Conservation (phyloP, 2,888 invertebrate species). For the Halictus ligatus region DNA sequence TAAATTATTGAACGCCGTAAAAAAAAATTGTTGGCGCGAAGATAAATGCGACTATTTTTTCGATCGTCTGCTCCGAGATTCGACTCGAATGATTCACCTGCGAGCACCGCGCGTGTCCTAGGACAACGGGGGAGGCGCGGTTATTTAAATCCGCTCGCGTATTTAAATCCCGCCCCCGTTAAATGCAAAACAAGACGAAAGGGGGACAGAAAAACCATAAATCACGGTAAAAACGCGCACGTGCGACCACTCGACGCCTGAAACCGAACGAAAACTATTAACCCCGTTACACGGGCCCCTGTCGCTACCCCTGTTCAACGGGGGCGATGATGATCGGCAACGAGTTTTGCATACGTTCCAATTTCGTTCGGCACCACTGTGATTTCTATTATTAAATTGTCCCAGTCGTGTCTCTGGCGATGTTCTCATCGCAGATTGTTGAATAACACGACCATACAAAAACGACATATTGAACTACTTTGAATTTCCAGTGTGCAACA, state of each 20-base stretch:
- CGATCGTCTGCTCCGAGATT: not conserved
- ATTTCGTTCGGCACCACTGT: not conserved
- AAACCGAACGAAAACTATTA: conserved; percentile 69
- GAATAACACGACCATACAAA: not conserved
- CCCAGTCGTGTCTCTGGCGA: not conserved
- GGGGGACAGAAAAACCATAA: conserved; percentile 76
- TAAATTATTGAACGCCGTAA: too few relatives aligned
- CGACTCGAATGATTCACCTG: conserved; percentile 53
- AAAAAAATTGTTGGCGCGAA: not conserved
- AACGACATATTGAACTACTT: not conserved
- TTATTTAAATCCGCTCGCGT: conserved; percentile 41
- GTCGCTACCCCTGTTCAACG: not conserved
- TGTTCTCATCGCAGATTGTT: not conserved
- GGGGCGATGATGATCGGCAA: conserved; percentile 12
- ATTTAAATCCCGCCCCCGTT: conserved; percentile 78
- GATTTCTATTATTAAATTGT: not conserved
- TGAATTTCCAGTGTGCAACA: too few relatives aligned
- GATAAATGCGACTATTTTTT: not conserved
- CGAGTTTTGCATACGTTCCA: conserved; percentile 27
- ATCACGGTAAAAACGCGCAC: conserved; percentile 83
- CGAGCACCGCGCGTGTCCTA: conserved; percentile 13
- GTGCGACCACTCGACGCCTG: conserved; percentile 78
- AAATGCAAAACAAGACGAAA: conserved; percentile 79
- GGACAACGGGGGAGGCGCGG: not conserved
- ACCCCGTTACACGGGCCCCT: conserved; percentile 58